Evolutionary conservation across 2,113 vertebrate genomes (phyloP).

Genomic region (Fulica atra): DNA sequence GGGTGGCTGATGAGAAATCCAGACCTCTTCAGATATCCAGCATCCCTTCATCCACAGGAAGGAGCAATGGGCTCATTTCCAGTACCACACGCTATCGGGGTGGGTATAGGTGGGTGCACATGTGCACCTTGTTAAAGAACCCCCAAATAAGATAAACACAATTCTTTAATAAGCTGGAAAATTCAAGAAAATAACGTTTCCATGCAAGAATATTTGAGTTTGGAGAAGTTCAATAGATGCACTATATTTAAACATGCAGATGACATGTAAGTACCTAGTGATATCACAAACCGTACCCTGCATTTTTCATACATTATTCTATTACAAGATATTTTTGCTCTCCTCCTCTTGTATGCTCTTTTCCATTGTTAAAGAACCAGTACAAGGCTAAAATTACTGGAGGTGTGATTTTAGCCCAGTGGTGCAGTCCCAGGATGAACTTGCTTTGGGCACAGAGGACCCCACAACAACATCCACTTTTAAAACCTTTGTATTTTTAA

Average conservation of each 20-base stretch:
- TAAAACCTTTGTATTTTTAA: background rate
- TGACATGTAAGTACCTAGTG: background rate
- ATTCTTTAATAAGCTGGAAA: background rate
- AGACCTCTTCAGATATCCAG: background rate
- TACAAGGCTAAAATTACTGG: background rate
- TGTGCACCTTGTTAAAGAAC: fast-evolving
- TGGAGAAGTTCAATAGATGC: background rate
- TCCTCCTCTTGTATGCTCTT: background rate
- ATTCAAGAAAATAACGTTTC: background rate
- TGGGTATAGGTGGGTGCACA: too few relatives aligned
- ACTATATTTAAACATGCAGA: background rate
- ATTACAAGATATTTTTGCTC: background rate
- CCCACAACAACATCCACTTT: background rate
- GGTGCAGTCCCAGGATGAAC: background rate
- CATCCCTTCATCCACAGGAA: background rate
- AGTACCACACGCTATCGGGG: background rate
- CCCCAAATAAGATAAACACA: background rate
- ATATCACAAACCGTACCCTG: background rate
- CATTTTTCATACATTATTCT: background rate
- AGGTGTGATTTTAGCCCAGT: background rate
- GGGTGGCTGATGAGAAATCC: background rate
- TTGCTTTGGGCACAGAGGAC: background rate
- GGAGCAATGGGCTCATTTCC: background rate
- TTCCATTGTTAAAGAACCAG: background rate
- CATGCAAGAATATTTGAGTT: background rate